Conservation (phyloP, 2,113 vertebrate species). For the Nestor notabilis region DNA sequence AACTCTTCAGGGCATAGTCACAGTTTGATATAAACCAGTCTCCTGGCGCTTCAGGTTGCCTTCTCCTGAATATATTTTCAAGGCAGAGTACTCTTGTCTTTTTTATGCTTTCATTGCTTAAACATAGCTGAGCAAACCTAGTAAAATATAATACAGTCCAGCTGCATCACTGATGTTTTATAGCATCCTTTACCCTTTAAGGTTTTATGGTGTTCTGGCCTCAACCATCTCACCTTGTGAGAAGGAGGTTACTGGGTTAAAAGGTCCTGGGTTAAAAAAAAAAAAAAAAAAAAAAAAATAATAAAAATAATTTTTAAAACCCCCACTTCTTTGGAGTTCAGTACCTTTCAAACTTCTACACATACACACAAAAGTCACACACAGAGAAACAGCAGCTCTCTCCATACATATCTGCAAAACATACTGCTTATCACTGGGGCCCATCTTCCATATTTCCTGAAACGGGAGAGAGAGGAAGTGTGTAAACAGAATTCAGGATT, state of each 20-base stretch:
- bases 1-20: neutral
- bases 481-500: neutral
- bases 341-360: neutral
- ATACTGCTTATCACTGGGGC: too few relatives aligned
- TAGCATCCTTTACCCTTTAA: neutral
- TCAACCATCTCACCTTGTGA: neutral
- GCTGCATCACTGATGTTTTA: neutral
- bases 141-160: neutral
- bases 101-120: neutral
- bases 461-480: rapidly evolving
- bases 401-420: neutral
- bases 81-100: neutral
- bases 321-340: neutral
- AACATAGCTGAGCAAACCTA: neutral
- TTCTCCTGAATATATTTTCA: neutral
- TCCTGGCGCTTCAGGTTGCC: neutral
- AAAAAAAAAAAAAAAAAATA: too few relatives aligned
- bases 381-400: rapidly evolving
- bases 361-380: neutral
- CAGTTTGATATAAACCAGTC: neutral
- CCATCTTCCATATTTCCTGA: neutral
- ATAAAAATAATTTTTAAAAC: neutral
- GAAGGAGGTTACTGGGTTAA: neutral
- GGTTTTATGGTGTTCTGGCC: neutral
- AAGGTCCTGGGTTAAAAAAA: too few relatives aligned